Percentiles rank a stretch among this genome's conserved stretches.
Conservation (phyloP, 2,888 invertebrate genomes). For the Drosophila nigricruria region DNA sequence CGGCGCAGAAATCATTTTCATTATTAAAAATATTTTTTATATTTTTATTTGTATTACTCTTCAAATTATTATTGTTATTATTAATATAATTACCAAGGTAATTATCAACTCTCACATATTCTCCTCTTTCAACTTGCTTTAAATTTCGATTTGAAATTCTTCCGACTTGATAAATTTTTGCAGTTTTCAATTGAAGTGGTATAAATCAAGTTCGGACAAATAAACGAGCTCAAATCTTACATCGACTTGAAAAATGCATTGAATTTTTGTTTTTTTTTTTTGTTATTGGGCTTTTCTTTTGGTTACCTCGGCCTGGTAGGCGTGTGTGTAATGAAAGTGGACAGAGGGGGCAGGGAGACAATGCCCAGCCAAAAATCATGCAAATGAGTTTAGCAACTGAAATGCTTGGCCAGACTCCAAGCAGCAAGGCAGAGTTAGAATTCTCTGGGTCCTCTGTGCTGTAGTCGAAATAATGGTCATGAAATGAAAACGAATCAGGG, state of each 20-base stretch:
- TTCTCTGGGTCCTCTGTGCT: conserved; percentile 36
- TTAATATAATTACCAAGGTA: background rate
- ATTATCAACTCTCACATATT: background rate
- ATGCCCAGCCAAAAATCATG: conserved; percentile 61
- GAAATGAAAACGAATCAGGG: conserved; percentile 68
- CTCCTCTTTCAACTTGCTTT: background rate
- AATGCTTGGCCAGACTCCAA: conserved; percentile 34
- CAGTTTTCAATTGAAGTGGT: conserved; percentile 2
- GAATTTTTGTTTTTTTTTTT: conserved; percentile 22
- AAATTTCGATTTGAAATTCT: background rate
- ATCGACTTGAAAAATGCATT: conserved; percentile 21
- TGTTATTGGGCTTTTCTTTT: conserved; percentile 1
- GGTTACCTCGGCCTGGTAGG: conserved; percentile 10
- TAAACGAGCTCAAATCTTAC: conserved; percentile 20
- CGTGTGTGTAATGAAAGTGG: conserved; percentile 46
- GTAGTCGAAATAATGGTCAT: conserved; percentile 63
- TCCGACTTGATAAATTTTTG: background rate
- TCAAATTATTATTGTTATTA: no score
- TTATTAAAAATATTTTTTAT: no score
- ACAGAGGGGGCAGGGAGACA: background rate
- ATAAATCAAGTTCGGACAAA: conserved; percentile 28
- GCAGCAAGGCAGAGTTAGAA: conserved; percentile 19
- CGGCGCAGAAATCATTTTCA: no score
- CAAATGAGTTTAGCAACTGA: conserved; percentile 69
- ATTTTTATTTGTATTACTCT: no score